These are phyloP conservation scores for Neoitamus cyanurus DNA, from an alignment of 2,888 invertebrate genomes.

Conservation along the genomic window DNA sequence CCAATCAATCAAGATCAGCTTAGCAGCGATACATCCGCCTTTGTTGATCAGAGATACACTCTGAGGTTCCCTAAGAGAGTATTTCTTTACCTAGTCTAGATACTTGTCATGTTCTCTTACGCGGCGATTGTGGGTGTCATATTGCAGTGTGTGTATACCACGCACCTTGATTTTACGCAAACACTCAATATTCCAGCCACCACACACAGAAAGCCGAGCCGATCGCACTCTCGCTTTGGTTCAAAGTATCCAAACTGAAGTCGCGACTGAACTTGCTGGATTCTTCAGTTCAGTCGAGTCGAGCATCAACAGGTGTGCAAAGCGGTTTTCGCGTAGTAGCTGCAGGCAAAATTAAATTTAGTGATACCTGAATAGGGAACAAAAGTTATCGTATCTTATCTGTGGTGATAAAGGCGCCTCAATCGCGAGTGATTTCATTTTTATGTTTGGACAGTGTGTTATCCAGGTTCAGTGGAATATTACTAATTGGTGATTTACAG, in stretches of 20 bases:
- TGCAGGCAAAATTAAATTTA: background rate
- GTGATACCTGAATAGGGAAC: background rate
- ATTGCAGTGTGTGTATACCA: background rate
- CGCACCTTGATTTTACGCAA: background rate
- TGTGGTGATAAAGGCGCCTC: background rate
- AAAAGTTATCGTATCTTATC: background rate
- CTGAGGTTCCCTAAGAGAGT: background rate
- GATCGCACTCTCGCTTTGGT: background rate
- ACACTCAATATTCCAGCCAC: background rate
- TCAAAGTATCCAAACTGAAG: background rate
- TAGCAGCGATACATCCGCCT: background rate
- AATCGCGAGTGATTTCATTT: background rate
- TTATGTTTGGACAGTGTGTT: background rate
- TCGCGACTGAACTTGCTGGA: background rate
- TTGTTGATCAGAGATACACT: background rate
- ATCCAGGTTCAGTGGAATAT: slow-evolving; percentile 14
- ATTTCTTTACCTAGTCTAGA: background rate
- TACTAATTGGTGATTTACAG: background rate
- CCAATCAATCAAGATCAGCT: background rate
- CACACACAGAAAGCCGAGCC: background rate
- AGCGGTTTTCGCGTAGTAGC: slow-evolving; percentile 19
- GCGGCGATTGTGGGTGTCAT: background rate
- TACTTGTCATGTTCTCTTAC: background rate
- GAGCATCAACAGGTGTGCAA: slow-evolving; percentile 42
- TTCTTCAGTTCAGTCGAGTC: slow-evolving; percentile 30